These are phyloP conservation scores for Gymnothorax reevesii DNA, from an alignment of 2,797 vertebrate species.

Conservation along the genomic window DNA sequence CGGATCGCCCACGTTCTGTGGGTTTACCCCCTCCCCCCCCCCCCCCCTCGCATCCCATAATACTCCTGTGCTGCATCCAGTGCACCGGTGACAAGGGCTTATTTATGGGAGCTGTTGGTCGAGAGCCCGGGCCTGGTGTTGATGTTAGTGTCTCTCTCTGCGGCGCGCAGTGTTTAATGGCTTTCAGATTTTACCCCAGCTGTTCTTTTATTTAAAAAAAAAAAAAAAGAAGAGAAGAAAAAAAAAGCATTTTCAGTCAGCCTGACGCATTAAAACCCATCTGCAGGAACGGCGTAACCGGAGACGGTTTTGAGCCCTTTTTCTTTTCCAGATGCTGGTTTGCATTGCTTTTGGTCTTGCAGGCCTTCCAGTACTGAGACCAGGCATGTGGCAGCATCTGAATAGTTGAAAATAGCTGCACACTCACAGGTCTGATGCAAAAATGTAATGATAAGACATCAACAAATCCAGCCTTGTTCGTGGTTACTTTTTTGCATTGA, in stretches of 20 bases:
- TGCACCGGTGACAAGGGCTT: not conserved
- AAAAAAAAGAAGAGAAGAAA: not conserved
- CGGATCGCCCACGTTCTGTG: not conserved
- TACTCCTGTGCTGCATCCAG: not conserved
- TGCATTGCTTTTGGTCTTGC: not conserved
- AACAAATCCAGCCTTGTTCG: too few species aligned
- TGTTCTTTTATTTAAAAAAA: constrained; percentile 32
- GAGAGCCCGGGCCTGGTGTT: not conserved
- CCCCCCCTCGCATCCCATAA: not conserved
- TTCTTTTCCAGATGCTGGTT: constrained; percentile 18
- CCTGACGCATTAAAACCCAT: constrained; percentile 24
- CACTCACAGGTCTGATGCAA: too few species aligned
- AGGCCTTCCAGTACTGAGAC: not conserved
- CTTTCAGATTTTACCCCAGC: constrained; percentile 44
- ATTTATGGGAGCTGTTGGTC: not conserved
- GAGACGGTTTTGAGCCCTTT: not conserved
- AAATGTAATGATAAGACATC: too few species aligned
- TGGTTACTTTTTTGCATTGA: too few species aligned
- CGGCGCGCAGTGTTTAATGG: constrained; percentile 33
- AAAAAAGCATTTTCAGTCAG: not conserved
- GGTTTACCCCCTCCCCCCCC: not conserved
- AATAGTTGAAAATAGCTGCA: too few species aligned
- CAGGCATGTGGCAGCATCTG: not conserved
- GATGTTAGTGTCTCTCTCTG: not conserved
- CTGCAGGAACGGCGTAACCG: not conserved